Evolutionary conservation across 1,140 invertebrate species (phyloP), one percentile per base, ranked within the genome.

Genomic region (Cotesia typhae): DNA sequence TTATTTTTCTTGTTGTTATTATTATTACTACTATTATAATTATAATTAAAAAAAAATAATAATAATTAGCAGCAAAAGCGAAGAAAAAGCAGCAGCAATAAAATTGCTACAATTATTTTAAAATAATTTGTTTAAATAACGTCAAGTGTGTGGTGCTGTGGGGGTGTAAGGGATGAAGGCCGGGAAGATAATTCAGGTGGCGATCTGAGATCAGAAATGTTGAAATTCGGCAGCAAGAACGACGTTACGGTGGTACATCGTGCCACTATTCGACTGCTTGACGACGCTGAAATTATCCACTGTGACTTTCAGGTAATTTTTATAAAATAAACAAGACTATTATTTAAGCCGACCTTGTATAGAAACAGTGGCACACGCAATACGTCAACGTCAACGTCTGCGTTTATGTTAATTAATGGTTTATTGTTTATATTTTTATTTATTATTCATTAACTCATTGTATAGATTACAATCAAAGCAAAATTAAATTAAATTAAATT

Each of bases 271-370:
- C 90, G 96, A 79, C 91, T 98, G 75, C 88, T 98, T 77, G 96
- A 98, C 87, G 96, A 98, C 89, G 93, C 94, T 74, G 96, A 98
- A 89, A 94, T 97, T 78, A 89, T 98, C 80, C 94, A 97, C 89
- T 95, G 95, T 86, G 95, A 97, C 90, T 98, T 98, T 90, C 95
- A 96, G 91, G 96, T 97, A 87, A 89, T 35, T 2, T 17, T 20
- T 12, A 2, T n/a, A 36, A 52, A 52, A 71, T 7, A 12, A 14
- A 14, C 28, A 53, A 64, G 4, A 67, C 17, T 9, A 7, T 53
- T 53, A 67, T 28, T 52, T 35, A 36, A 52, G 6, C 4, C 10
- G 41, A 6, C 5, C 41, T 9, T 10, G 41, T 10, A 28, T 28
- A 28, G 28, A 28, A 47, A 47, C 10, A 47, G 10, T 47, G 5